These are phyloP conservation scores for Balearica regulorum DNA, from an alignment of 2,797 vertebrate genomes.

Conservation along the genomic window DNA sequence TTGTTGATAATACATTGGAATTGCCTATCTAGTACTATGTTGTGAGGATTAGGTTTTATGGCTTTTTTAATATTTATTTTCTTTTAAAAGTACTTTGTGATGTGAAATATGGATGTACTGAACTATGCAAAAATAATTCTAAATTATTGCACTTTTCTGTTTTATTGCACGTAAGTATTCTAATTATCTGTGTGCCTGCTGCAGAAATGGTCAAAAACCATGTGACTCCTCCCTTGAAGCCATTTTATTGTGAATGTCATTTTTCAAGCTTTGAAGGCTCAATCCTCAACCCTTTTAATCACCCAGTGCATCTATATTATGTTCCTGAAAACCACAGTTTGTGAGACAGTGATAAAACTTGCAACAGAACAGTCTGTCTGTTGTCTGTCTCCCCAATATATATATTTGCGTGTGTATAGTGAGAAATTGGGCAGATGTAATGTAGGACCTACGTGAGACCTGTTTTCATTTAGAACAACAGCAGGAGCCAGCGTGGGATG, in stretches of 20 bases:
- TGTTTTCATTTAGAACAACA: background rate
- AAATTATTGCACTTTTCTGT: background rate
- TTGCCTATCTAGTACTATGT: background rate
- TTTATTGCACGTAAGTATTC: background rate
- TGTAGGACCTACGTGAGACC: background rate
- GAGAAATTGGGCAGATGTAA: background rate
- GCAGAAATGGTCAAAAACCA: background rate
- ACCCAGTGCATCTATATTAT: background rate
- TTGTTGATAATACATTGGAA: background rate
- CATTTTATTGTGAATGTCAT: background rate
- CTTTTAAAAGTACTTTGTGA: background rate
- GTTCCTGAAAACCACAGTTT: background rate
- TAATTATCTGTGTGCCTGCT: background rate
- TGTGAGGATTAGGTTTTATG: background rate
- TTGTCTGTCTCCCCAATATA: background rate
- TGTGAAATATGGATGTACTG: background rate
- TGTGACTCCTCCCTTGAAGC: background rate
- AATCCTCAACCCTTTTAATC: background rate
- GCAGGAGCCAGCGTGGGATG: background rate
- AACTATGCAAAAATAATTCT: background rate
- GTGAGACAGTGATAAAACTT: background rate
- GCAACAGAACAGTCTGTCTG: background rate
- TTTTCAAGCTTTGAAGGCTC: background rate
- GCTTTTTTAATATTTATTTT: background rate
- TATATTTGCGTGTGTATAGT: accelerated